Percentiles rank a stretch among this genome's conserved stretches.
phyloP scores from a whole-genome alignment of 30 jellyfish, hydroid and myxozoan genomes.

The Cassiopea andromeda region DNA sequence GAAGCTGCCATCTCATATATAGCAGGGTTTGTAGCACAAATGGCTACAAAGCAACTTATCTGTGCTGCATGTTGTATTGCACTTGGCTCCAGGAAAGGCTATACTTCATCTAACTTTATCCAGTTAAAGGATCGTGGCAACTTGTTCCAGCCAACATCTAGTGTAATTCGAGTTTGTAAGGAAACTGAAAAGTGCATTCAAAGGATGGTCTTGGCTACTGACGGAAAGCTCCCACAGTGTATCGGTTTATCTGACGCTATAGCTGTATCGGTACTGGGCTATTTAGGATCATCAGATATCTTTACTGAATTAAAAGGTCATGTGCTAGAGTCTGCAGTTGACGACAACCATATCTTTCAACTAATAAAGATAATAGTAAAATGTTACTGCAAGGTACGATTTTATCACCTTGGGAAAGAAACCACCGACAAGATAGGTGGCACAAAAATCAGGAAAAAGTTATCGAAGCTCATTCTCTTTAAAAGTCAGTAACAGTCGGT shows the following conservation, averaged over 20 bases:
- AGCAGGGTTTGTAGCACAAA: not conserved
- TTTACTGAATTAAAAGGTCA: not conserved
- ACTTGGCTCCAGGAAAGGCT: slow-evolving; percentile 5
- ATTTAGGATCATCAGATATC: not conserved
- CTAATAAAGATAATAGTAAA: not conserved
- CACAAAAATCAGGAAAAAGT: not conserved
- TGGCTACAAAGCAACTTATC: not conserved
- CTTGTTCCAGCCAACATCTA: not conserved
- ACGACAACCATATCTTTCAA: not conserved
- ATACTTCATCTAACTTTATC: not conserved
- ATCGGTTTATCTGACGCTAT: not conserved
- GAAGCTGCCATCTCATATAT: not conserved
- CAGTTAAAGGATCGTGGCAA: not conserved
- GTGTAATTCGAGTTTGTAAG: not conserved
- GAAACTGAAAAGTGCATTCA: not conserved
- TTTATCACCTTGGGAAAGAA: not conserved
- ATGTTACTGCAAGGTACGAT: slow-evolving; percentile 12
- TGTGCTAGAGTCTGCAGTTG: not conserved
- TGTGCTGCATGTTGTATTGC: slow-evolving; percentile 6
- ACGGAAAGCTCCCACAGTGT: not conserved
- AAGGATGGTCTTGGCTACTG: not conserved
- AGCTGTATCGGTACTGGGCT: slow-evolving; percentile 1
- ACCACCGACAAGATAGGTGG: not conserved
- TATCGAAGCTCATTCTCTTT: not conserved
- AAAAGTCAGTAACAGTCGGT: not conserved